Evolutionary conservation across 2,797 vertebrate species (phyloP), one percentile per base, ranked within the genome.

Genomic region (Rhynchonycteris naso): DNA sequence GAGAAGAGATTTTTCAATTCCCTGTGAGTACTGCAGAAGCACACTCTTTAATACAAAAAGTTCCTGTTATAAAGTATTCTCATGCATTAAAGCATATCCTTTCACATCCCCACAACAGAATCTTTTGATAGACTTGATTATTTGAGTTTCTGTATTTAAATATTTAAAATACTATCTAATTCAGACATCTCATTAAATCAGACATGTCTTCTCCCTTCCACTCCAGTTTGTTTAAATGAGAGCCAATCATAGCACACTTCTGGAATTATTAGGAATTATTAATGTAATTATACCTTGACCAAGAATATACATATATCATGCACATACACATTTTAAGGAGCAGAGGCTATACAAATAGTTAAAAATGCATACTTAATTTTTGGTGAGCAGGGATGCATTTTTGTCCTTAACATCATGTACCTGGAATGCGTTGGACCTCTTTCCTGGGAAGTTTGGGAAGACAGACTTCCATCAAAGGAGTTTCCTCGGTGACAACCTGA

Each of bases 401-500:
- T 75, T 79, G 11, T 66, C 33, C 56, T 16, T 74, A 82, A 65
- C n/a, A 61, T 69, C 22, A 56, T 7, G 97, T 98, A 99, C 99
- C 99, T 99, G 98, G 99, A 99, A 98, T 99, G 99, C 2, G 98
- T 97, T 5, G 98, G 97, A 35, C 99, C 98, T 98, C 98, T 99
- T 95, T 99, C 99, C 68, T 98, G 98, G 52, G 98, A 99, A 33
- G 98, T 97, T 68, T 99, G 99, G 52, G 99, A 99, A 12, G 99
- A 99, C n/a, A 99, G 96, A 4, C 99, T 99, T 98, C 99, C 99
- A 95, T 99, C 99, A 52, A 99, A 98, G 1, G 99, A 99, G 98
- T 99, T 99, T 96, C 99, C 99, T 98, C 98, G 99, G 75, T 99
- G 99, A 98, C 99, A 99, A 93, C 99, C 99, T 96, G 99, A 99